A percentile compares a stretch with the other conserved stretches of the same genome.
Evolutionary conservation across 2,888 invertebrate genomes (phyloP).

Genomic region (Xylophagus ater): DNA sequence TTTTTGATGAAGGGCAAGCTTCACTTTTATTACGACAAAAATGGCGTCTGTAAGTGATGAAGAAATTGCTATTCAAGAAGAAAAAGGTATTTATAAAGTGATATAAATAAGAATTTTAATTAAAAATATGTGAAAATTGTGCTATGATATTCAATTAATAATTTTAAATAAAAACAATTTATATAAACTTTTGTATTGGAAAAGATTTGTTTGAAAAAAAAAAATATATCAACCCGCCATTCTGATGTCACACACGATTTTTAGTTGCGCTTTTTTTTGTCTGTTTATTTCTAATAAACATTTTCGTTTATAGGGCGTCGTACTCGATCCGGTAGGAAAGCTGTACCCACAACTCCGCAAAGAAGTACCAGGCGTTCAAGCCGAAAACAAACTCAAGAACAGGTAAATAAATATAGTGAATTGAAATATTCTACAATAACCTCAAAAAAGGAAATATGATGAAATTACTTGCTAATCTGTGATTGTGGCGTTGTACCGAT

Average conservation of each 20-base stretch:
- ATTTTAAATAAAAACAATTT: too few species aligned
- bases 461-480: conserved; percentile 28
- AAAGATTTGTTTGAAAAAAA: too few species aligned
- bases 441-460: conserved; percentile 28
- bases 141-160: too few species aligned
- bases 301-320: conserved; percentile 40
- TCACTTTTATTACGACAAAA: too few species aligned
- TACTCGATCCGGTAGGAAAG: conserved; percentile 46
- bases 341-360: conserved; percentile 28
- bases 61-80: conserved; percentile 33
- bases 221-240: too few species aligned
- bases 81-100: conserved; percentile 28
- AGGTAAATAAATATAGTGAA: conserved; percentile 35
- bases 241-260: not conserved
- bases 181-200: too few species aligned
- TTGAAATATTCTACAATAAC: conserved; percentile 15
- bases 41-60: conserved; percentile 38
- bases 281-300: conserved; percentile 1
- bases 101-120: too few species aligned
- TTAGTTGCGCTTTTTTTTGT: too few species aligned
- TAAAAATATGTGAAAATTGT: too few species aligned
- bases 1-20: too few species aligned
- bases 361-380: conserved; percentile 29
- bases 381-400: conserved; percentile 32
- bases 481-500: conserved; percentile 42